Percentiles rank a stretch among this genome's conserved stretches.
These are phyloP conservation scores for Pseudococcus longispinus DNA, from an alignment of 2,888 invertebrate genomes.

Conservation along the genomic window DNA sequence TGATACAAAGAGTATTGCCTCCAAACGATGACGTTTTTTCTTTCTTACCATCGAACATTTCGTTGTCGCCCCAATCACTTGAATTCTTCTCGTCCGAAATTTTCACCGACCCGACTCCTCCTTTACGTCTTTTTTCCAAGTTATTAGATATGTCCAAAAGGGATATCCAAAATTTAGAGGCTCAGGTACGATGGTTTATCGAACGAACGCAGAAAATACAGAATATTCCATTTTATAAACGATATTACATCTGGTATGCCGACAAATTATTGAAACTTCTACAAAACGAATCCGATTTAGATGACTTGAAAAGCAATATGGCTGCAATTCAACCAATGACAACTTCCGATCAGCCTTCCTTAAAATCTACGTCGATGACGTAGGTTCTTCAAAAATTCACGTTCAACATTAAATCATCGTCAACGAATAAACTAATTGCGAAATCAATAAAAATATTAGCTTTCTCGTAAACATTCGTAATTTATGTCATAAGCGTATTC, in stretches of 20 bases:
- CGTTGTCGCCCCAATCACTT: background rate
- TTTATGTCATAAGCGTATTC: too few species aligned
- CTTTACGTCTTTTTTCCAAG: background rate
- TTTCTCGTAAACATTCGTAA: too few species aligned
- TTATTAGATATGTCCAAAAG: background rate
- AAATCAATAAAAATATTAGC: too few species aligned
- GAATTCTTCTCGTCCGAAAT: background rate
- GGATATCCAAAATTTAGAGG: background rate
- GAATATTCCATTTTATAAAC: background rate
- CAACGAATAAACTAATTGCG: too few species aligned
- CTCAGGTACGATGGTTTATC: background rate
- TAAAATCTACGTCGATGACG: too few species aligned
- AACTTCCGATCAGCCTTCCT: too few species aligned
- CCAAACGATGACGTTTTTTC: background rate
- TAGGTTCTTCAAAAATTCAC: too few species aligned
- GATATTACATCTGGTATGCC: background rate
- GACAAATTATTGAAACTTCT: background rate
- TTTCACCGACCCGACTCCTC: background rate
- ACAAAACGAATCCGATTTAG: background rate
- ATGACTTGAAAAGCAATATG: background rate
- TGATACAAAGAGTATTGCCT: background rate
- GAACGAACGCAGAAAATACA: background rate
- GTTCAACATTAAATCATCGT: too few species aligned
- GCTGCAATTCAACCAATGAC: background rate
- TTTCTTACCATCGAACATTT: background rate